These are phyloP conservation scores for Heptranchias perlo DNA, from an alignment of 2,113 vertebrate species.

Conservation along the genomic window DNA sequence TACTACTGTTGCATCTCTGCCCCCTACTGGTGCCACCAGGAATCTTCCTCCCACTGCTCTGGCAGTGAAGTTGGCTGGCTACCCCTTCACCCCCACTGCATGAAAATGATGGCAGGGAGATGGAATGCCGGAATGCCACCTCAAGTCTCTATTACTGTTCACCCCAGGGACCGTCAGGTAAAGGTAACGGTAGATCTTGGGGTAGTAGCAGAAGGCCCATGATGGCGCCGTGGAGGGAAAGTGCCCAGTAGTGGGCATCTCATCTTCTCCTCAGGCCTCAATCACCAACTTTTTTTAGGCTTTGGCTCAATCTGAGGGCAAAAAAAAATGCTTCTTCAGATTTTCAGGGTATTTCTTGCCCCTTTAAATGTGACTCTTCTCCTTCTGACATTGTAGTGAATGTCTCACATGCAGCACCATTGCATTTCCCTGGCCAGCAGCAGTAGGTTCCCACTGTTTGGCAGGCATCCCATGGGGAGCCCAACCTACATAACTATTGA, in stretches of 20 bases:
- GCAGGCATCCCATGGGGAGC: neutral
- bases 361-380: neutral
- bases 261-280: neutral
- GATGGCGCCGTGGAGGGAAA: neutral
- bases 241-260: neutral
- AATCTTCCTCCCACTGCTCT: too few relatives aligned
- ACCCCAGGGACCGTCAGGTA: neutral
- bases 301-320: neutral
- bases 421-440: neutral
- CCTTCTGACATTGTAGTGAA: neutral
- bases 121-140: too few relatives aligned
- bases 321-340: neutral
- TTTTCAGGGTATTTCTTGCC: neutral
- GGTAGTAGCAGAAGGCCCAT: neutral
- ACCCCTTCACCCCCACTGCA: too few relatives aligned
- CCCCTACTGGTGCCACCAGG: too few relatives aligned
- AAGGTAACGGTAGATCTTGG: neutral
- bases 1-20: too few relatives aligned
- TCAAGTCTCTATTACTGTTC: neutral
- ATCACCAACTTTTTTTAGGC: neutral
- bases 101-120: too few relatives aligned
- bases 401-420: neutral
- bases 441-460: neutral
- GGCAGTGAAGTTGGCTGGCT: too few relatives aligned
- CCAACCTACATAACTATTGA: neutral